Percentiles rank a stretch among this genome's conserved stretches.
These are phyloP conservation scores for Champsocephalus gunnari DNA, from an alignment of 2,797 vertebrate species.

Conservation along the genomic window DNA sequence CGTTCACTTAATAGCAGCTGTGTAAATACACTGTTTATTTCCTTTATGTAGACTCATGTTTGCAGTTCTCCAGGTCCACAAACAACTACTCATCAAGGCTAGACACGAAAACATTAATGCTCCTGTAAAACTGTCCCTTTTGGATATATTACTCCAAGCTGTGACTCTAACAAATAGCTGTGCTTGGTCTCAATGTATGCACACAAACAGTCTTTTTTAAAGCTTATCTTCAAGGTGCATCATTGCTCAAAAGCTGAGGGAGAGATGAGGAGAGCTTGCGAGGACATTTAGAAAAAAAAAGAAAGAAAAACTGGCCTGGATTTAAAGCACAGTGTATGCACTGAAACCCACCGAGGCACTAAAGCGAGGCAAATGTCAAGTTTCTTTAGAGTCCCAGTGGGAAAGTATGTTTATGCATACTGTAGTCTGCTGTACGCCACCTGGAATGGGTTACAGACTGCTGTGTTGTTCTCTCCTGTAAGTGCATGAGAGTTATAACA, in stretches of 20 bases:
- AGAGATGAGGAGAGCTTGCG: constrained; percentile 2
- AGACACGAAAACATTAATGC: constrained; percentile 34
- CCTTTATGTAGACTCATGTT: constrained; percentile 18
- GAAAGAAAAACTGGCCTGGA: not conserved
- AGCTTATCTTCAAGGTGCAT: constrained; percentile 53
- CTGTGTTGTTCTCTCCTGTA: not conserved
- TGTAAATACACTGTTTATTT: constrained; percentile 27
- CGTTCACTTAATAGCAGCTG: not conserved
- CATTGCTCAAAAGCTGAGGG: constrained; percentile 36
- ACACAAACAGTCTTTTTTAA: constrained; percentile 43
- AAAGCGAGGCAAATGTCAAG: constrained; percentile 50
- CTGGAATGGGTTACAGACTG: constrained; percentile 19
- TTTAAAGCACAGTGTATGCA: constrained; percentile 25
- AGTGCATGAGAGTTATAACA: constrained; percentile 12
- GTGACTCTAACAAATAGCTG: constrained; percentile 40
- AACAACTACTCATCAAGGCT: constrained; percentile 37
- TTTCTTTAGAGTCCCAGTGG: constrained; percentile 34
- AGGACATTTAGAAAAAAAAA: constrained; percentile 6
- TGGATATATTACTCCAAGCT: constrained; percentile 18
- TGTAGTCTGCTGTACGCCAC: constrained; percentile 23
- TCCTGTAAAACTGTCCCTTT: constrained; percentile 37
- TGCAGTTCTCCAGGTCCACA: constrained; percentile 26
- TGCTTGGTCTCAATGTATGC: constrained; percentile 23
- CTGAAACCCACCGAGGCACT: constrained; percentile 22
- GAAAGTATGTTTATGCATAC: constrained; percentile 27